Conservation (phyloP, 2,113 vertebrate species). For the Rhynchomys soricoides region DNA sequence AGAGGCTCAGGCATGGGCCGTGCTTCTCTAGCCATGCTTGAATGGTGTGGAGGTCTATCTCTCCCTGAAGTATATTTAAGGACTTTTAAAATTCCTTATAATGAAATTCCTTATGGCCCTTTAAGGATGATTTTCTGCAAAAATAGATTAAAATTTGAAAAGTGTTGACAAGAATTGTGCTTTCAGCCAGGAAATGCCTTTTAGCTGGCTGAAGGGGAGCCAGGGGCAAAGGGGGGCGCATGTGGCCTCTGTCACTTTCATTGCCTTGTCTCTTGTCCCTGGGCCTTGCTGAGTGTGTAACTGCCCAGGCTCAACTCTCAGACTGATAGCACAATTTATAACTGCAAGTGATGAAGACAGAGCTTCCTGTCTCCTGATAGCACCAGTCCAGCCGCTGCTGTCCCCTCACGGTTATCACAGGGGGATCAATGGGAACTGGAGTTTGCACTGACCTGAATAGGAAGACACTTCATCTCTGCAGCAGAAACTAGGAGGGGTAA, state of each 20-base stretch:
- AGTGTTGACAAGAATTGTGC: background rate
- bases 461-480: background rate
- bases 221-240: rapidly evolving
- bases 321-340: background rate
- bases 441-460: background rate
- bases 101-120: background rate
- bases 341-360: background rate
- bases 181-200: background rate
- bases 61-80: background rate
- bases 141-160: constrained; percentile 51
- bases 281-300: background rate
- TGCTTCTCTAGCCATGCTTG: background rate
- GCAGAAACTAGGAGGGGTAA: background rate
- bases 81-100: background rate
- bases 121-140: constrained; percentile 16
- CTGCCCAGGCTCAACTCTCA: rapidly evolving
- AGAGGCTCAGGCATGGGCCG: background rate
- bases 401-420: background rate
- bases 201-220: background rate
- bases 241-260: background rate
- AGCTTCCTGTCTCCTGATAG: rapidly evolving
- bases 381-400: rapidly evolving
- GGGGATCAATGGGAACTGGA: background rate
- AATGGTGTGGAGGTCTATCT: background rate
- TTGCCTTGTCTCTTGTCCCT: rapidly evolving